Conservation (phyloP, 2,888 invertebrate genomes). For the Perdita meconis region DNA sequence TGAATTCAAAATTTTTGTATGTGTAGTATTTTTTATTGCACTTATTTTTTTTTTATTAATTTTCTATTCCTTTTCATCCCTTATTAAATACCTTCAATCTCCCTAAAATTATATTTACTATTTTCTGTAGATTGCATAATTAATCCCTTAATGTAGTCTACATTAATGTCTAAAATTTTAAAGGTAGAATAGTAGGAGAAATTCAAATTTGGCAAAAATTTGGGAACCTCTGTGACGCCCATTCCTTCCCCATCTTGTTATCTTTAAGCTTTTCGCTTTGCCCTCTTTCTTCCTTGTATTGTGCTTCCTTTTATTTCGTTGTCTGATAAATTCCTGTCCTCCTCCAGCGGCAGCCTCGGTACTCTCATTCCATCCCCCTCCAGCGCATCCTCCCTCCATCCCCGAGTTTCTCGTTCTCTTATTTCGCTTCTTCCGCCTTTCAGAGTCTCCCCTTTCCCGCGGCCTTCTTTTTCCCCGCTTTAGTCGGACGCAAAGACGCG, state of each 20-base stretch:
- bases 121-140: too few species aligned
- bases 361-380: not conserved
- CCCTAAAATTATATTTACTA: too few species aligned
- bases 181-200: too few species aligned
- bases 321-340: conserved; percentile 52
- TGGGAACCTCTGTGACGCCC: conserved; percentile 38
- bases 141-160: too few species aligned
- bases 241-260: conserved; percentile 41
- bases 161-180: too few species aligned
- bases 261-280: conserved; percentile 46
- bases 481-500: conserved; percentile 39
- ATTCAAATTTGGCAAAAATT: conserved; percentile 2
- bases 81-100: too few species aligned
- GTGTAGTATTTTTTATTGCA: too few species aligned
- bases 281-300: conserved; percentile 21
- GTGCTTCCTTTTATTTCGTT: conserved; percentile 55
- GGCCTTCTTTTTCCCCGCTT: conserved; percentile 17
- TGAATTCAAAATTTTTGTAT: too few species aligned
- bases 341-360: conserved; percentile 1
- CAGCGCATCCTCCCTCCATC: not conserved
- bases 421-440: not conserved
- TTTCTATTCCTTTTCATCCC: too few species aligned
- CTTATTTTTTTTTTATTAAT: too few species aligned
- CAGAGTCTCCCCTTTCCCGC: not conserved
- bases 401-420: conserved; percentile 31